Conservation (phyloP, 2,113 vertebrate species). For the Capricornis sumatraensis region DNA sequence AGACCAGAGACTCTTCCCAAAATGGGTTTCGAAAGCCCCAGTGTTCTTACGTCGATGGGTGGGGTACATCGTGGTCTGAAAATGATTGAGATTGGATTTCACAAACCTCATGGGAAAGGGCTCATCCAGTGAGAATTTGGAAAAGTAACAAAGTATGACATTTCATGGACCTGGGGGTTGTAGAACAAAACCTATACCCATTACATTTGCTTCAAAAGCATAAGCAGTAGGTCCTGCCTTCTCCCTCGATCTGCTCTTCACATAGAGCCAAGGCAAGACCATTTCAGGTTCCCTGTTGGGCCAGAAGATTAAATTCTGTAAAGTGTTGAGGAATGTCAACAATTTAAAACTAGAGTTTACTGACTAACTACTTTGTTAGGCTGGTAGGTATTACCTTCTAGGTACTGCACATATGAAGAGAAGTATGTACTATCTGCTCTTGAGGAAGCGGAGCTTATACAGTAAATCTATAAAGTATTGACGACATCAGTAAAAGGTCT, state of each 20-base stretch:
- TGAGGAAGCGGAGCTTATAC: neutral
- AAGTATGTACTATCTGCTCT: neutral
- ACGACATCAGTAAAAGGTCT: neutral
- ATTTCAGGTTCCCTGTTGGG: neutral
- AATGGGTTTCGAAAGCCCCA: neutral
- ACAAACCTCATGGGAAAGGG: neutral
- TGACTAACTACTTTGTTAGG: neutral
- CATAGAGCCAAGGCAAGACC: neutral
- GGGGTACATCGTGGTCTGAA: neutral
- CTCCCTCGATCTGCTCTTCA: neutral
- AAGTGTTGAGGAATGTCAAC: neutral
- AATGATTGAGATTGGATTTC: neutral
- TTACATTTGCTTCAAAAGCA: neutral
- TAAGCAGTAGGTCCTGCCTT: neutral
- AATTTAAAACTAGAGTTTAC: neutral
- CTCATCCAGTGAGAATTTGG: neutral
- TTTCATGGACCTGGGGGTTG: neutral
- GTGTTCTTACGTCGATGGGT: neutral
- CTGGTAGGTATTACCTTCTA: neutral
- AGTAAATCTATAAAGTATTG: neutral
- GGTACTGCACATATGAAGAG: neutral
- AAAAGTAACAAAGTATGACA: neutral
- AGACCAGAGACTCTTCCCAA: neutral
- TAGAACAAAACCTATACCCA: neutral
- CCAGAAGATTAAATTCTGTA: neutral